A percentile compares a stretch with the other conserved stretches of the same genome.
These are phyloP conservation scores for Philantomba maxwellii DNA, from an alignment of 2,113 vertebrate genomes.

Conservation along the genomic window DNA sequence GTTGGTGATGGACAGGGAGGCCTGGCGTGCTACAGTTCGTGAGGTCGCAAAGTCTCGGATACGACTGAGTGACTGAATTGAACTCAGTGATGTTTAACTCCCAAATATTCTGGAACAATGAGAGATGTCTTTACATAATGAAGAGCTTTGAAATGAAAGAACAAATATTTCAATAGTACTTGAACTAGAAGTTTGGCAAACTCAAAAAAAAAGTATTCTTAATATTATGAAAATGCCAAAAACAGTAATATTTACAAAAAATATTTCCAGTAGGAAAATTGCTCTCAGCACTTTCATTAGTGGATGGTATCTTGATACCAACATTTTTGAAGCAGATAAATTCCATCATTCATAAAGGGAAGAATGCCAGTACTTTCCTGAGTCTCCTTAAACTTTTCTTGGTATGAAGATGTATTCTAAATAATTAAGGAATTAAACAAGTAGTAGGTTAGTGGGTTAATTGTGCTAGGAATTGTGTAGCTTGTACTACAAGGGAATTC, in stretches of 20 bases:
- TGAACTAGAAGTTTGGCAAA: not conserved
- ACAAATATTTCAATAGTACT: not conserved
- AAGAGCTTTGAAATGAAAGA: not conserved
- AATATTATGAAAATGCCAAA: not conserved
- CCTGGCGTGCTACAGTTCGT: not conserved
- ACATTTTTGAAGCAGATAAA: not conserved
- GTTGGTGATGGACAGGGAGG: not conserved
- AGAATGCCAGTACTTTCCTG: not conserved
- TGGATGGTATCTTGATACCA: not conserved
- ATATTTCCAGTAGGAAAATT: not conserved
- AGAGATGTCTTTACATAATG: not conserved
- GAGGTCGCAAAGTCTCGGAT: fast-evolving
- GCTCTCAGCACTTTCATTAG: not conserved
- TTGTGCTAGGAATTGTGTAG: not conserved
- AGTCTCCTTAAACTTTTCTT: not conserved
- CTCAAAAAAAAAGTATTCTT: not conserved
- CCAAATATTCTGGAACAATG: not conserved
- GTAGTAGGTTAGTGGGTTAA: not conserved
- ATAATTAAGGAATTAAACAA: not conserved
- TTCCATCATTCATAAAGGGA: not conserved
- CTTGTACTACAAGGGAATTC: not conserved
- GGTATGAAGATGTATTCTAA: not conserved
- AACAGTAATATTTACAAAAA: not conserved
- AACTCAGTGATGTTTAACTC: not conserved
- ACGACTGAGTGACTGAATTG: fast-evolving